Conservation (phyloP, 2,797 vertebrate genomes). For the Scolopax rusticola region DNA sequence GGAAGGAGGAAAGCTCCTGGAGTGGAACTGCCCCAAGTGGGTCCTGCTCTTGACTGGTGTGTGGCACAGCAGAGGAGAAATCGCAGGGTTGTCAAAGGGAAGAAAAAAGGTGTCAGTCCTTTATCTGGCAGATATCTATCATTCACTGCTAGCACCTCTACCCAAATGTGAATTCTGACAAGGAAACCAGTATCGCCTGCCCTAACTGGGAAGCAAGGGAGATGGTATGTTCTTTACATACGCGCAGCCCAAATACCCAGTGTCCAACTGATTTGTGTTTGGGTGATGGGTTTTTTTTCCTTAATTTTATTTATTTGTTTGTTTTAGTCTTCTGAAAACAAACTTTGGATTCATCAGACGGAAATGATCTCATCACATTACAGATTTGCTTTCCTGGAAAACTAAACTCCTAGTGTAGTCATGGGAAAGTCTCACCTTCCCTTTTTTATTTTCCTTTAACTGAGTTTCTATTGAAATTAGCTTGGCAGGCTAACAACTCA, state of each 20-base stretch:
- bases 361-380: slow-evolving; percentile 2
- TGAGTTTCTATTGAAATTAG: neutral
- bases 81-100: fast-evolving
- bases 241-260: fast-evolving
- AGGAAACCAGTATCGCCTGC: neutral
- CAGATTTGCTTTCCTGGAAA: slow-evolving; percentile 34
- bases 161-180: neutral
- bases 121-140: neutral
- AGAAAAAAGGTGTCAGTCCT: neutral
- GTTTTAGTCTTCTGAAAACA: neutral
- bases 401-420: neutral
- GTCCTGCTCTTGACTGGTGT: neutral
- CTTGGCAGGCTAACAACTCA: slow-evolving; percentile 1
- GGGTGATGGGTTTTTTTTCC: neutral
- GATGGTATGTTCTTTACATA: neutral
- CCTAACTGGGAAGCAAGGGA: neutral
- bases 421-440: slow-evolving; percentile 58
- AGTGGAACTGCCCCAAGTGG: neutral
- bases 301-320: neutral
- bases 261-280: neutral
- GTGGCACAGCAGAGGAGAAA: neutral
- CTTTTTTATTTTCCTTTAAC: slow-evolving; percentile 7
- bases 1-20: neutral
- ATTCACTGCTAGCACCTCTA: neutral
- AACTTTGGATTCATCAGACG: neutral